Evolutionary conservation across 1,140 invertebrate species (phyloP).

Genomic region (Platyscapa corneri): DNA sequence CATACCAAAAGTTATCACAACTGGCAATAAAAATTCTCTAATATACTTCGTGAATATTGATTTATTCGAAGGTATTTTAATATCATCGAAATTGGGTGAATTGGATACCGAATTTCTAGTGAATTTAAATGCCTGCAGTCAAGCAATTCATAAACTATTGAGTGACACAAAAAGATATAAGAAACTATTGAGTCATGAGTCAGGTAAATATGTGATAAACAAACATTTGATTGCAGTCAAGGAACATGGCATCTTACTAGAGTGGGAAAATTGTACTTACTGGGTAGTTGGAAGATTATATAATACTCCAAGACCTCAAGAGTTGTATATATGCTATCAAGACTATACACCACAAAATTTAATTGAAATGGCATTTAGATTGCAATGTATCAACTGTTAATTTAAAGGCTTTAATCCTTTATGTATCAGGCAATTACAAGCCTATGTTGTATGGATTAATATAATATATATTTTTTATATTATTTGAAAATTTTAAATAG

Average conservation of each 20-base stretch:
- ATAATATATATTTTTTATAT: constrained; percentile 1
- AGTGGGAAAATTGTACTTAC: constrained; percentile 71
- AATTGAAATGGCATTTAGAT: constrained; percentile 85
- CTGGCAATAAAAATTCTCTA: constrained; percentile 79
- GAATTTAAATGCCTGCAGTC: constrained; percentile 80
- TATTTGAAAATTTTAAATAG: not conserved
- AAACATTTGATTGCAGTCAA: constrained; percentile 86
- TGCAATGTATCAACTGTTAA: constrained; percentile 61
- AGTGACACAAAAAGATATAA: constrained; percentile 81
- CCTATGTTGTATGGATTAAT: not conserved
- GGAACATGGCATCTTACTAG: constrained; percentile 82
- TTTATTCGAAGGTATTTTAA: constrained; percentile 78
- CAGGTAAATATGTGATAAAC: constrained; percentile 77
- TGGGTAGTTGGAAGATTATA: constrained; percentile 80
- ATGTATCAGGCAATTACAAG: not conserved
- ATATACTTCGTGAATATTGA: constrained; percentile 83
- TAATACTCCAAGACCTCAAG: constrained; percentile 80
- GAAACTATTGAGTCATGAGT: constrained; percentile 76
- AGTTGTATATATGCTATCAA: constrained; percentile 87
- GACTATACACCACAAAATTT: constrained; percentile 86
- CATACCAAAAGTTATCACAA: constrained; percentile 78
- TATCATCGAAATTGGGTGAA: constrained; percentile 77
- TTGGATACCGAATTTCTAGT: constrained; percentile 77
- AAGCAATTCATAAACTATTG: constrained; percentile 81
- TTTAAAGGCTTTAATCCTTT: not conserved